phyloP scores from a whole-genome alignment of 2,113 vertebrate species.

The Formicarius rufipectus region DNA sequence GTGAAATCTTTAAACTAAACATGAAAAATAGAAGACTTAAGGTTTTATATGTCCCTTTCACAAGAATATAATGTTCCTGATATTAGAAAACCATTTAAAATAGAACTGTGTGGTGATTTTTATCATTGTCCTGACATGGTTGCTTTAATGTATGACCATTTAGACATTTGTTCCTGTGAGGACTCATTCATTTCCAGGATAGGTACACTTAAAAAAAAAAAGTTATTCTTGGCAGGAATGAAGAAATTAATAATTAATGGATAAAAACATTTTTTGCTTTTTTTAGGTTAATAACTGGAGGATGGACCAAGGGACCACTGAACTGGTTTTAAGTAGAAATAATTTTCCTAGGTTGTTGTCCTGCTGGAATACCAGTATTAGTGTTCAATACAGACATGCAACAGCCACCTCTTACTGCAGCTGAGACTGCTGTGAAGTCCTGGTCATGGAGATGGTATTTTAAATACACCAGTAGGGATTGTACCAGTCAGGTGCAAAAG shows the following conservation, averaged over 20 bases:
- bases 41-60: neutral
- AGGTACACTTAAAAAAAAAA: too few species aligned
- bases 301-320: neutral
- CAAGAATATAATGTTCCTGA: neutral
- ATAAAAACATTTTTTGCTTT: too few species aligned
- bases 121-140: neutral
- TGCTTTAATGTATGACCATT: neutral
- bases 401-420: neutral
- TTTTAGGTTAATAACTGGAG: neutral
- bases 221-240: neutral
- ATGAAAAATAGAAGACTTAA: constrained; percentile 1
- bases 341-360: neutral
- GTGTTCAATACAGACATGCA: neutral
- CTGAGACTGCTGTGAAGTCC: neutral
- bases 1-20: constrained; percentile 32
- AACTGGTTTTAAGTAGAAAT: neutral
- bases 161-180: neutral
- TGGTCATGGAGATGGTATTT: neutral
- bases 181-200: neutral
- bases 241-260: neutral
- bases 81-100: neutral
- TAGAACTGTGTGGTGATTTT: neutral
- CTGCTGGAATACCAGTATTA: neutral
- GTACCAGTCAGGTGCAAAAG: neutral
- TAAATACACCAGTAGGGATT: neutral